These are phyloP conservation scores for Selene dorsalis DNA, from an alignment of 2,797 vertebrate species.

Conservation along the genomic window DNA sequence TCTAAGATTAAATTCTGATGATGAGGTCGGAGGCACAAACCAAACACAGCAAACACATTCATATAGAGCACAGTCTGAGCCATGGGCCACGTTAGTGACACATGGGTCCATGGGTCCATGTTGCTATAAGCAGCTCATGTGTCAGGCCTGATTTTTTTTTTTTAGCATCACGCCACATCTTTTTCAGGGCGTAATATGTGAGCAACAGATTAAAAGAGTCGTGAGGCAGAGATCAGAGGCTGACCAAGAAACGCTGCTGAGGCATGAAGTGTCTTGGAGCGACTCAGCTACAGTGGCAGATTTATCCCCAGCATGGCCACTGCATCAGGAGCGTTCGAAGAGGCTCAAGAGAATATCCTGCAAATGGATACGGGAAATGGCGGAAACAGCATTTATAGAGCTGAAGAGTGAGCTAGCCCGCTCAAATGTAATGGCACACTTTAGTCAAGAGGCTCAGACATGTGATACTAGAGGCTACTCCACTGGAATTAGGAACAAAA, in stretches of 20 bases:
- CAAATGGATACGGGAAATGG: slow-evolving; percentile 43
- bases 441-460: slow-evolving; percentile 39
- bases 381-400: slow-evolving; percentile 37
- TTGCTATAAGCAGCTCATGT: not conserved
- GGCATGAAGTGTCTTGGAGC: slow-evolving; percentile 7
- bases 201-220: slow-evolving; percentile 4
- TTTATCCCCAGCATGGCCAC: slow-evolving; percentile 28
- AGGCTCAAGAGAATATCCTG: slow-evolving; percentile 22
- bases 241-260: slow-evolving; percentile 21
- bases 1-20: not conserved
- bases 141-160: not conserved
- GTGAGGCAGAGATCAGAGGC: slow-evolving; percentile 8
- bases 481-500: slow-evolving; percentile 22
- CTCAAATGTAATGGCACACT: slow-evolving; percentile 40
- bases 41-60: not conserved
- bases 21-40: not conserved
- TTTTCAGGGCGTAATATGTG: too few species aligned
- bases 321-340: slow-evolving; percentile 22
- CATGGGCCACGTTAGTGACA: not conserved
- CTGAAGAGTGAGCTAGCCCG: slow-evolving; percentile 31
- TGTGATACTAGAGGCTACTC: slow-evolving; percentile 16
- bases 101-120: not conserved
- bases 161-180: not conserved
- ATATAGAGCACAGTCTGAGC: too few species aligned
- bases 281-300: slow-evolving; percentile 30